Percentiles rank a stretch among this genome's conserved stretches.
Conservation (phyloP, 2,888 invertebrate species). For the Trileptium ribeirensis region DNA sequence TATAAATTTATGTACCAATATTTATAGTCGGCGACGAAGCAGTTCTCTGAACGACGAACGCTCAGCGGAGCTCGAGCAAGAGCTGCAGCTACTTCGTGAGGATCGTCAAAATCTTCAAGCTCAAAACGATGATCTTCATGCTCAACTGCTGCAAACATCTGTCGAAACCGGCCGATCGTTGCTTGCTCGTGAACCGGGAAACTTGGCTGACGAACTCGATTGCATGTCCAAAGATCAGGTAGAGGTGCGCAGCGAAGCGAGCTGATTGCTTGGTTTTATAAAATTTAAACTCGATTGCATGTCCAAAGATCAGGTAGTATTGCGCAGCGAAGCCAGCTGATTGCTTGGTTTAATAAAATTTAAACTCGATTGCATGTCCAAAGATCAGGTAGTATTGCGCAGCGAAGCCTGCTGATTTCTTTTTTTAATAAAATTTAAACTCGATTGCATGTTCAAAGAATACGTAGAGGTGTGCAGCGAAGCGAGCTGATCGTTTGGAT, state of each 20-base stretch:
- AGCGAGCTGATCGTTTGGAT: conserved; percentile 58
- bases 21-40: neutral
- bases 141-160: conserved; percentile 44
- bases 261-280: too few relatives aligned
- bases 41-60: neutral
- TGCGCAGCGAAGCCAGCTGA: too few relatives aligned
- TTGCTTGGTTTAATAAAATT: too few relatives aligned
- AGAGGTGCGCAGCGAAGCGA: conserved; percentile 59
- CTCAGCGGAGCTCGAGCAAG: conserved; percentile 41
- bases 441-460: too few relatives aligned
- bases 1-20: too few relatives aligned
- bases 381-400: too few relatives aligned
- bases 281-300: too few relatives aligned
- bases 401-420: too few relatives aligned
- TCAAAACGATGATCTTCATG: conserved; percentile 44
- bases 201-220: conserved; percentile 85
- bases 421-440: too few relatives aligned
- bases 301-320: too few relatives aligned
- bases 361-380: too few relatives aligned
- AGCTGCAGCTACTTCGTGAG: conserved; percentile 40
- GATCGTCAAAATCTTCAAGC: conserved; percentile 41
- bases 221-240: conserved; percentile 80
- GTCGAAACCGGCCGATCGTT: conserved; percentile 43
- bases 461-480: too few relatives aligned
- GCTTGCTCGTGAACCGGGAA: conserved; percentile 51